Evolutionary conservation across 2,888 invertebrate species (phyloP).

Genomic region (Drosophila kuntzei): DNA sequence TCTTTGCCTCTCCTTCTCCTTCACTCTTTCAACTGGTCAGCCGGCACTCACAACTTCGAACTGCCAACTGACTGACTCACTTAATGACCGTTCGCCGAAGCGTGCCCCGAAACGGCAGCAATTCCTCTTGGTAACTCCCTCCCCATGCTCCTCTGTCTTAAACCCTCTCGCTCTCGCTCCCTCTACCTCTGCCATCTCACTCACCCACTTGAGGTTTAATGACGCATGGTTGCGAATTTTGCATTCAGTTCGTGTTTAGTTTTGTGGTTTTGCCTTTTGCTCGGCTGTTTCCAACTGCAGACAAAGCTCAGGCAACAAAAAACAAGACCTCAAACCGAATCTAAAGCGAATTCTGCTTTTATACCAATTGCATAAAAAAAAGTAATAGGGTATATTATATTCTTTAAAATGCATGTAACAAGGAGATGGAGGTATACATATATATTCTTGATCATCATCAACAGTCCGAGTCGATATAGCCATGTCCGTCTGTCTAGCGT

Average conservation of each 20-base stretch:
- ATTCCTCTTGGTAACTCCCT: slow-evolving; percentile 28
- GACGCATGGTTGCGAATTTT: slow-evolving; percentile 65
- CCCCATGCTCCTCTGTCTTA: not conserved
- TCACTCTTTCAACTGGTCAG: slow-evolving; percentile 44
- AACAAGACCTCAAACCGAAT: not conserved
- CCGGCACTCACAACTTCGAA: slow-evolving; percentile 19
- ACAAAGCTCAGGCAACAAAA: slow-evolving; percentile 38
- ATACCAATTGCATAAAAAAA: too few species aligned
- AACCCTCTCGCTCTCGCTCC: too few species aligned
- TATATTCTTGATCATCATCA: too few species aligned
- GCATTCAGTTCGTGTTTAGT: slow-evolving; percentile 69
- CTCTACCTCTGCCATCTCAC: not conserved
- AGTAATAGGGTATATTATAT: too few species aligned
- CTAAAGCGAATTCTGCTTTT: not conserved
- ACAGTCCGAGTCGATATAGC: too few species aligned
- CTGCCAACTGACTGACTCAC: slow-evolving; percentile 61
- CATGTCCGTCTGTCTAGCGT: too few species aligned
- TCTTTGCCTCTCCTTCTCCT: not conserved
- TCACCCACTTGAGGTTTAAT: slow-evolving; percentile 43
- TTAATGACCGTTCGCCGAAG: slow-evolving; percentile 62
- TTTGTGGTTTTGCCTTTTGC: slow-evolving; percentile 56
- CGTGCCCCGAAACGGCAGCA: slow-evolving; percentile 61
- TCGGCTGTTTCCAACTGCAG: slow-evolving; percentile 35
- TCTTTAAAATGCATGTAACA: too few species aligned
- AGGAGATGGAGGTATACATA: too few species aligned